Evolutionary conservation across 2,113 vertebrate genomes (phyloP), one percentile per base, ranked within the genome.

Genomic region (Chinchilla lanigera): DNA sequence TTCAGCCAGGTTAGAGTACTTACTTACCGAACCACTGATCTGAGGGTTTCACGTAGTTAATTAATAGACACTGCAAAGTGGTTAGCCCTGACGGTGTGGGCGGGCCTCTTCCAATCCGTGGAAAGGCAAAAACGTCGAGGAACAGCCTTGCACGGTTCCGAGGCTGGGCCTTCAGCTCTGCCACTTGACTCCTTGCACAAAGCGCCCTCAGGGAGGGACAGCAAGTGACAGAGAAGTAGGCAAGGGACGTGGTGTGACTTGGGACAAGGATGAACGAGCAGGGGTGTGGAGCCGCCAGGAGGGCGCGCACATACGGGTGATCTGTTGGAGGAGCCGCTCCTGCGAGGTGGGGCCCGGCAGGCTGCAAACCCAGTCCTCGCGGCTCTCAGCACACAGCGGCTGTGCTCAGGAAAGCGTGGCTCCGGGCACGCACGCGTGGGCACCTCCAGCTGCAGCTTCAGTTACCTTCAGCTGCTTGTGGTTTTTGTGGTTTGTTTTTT

Each of bases 401-500:
- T 7, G 30, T 50, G 1, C 26, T 4, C 14, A 63, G 52, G 20
- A 61, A 5, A 38, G n/a, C 4, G 10, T 24, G 26, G 65, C 22
- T 9, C 14, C 33, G 2, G 14, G n/a, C 5, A 5, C 22, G 1
- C 67, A 6, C 3, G 20, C 14, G 10, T 60, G 35, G 63, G n/a
- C n/a, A 24, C 30, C 56, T 19, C 2, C 0, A 0, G 28, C 38
- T 35, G 6, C 85, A 14, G 56, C 54, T 20, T 8, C 30, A 20
- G 3, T 14, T 44, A 4, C 4, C 1, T 3, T 16, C 38, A 5
- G 26, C 3, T 0, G 1, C 65, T 10, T 5, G 1, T 2, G 2
- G 24, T 1, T 44, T 24, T 35, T 30, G 30, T 44, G 24, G 41
- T 5, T 75, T 13, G 22, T 44, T 38, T 71, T 71, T 10, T 19